These are phyloP conservation scores for Ammospiza nelsoni DNA, from an alignment of 2,113 vertebrate genomes.

Conservation along the genomic window DNA sequence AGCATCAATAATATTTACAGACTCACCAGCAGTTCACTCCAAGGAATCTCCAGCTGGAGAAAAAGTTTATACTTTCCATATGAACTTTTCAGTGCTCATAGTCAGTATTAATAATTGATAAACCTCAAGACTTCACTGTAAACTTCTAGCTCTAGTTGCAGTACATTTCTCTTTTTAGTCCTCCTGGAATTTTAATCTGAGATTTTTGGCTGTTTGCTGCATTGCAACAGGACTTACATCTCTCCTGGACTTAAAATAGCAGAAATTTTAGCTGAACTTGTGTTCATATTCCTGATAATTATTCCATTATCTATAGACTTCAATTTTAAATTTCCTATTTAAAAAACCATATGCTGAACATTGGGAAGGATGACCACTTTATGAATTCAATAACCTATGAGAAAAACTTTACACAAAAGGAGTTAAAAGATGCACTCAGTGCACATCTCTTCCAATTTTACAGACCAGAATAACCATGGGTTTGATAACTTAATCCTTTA, in stretches of 20 bases:
- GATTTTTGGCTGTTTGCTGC: neutral
- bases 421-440: neutral
- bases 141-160: neutral
- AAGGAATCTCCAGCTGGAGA: neutral
- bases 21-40: neutral
- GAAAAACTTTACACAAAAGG: neutral
- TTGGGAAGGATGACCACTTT: neutral
- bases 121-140: neutral
- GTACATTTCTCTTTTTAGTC: neutral
- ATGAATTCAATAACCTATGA: neutral
- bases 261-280: neutral
- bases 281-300: neutral
- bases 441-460: neutral
- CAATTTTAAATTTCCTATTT: neutral
- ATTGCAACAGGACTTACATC: neutral
- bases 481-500: neutral
- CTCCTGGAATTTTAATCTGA: neutral
- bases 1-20: neutral
- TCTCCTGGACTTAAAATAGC: neutral
- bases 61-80: neutral
- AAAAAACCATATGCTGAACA: neutral
- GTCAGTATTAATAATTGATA: conserved; percentile 6
- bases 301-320: neutral
- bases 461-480: rapidly evolving
- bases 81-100: neutral